Evolutionary conservation across 2,797 vertebrate species (phyloP), one percentile per base, ranked within the genome.

Genomic region (Galagoides demidoff): DNA sequence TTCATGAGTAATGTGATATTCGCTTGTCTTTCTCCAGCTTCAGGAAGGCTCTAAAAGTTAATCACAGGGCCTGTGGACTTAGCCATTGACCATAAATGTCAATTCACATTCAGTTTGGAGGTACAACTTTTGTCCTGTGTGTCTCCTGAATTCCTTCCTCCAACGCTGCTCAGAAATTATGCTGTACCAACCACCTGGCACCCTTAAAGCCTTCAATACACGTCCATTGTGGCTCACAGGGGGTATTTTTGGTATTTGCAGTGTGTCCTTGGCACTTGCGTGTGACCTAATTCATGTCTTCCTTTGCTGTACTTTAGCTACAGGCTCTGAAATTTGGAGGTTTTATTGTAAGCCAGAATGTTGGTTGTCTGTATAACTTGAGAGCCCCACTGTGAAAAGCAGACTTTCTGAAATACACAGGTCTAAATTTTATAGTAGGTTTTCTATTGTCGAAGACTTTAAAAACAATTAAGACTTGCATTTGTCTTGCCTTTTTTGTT

Each of bases 271-370:
- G 45, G 64, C 73, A 34, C 20, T 39, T 66, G 7, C 0, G 0
- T 52, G 39, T 37, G 31, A 49, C 79, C 57, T 52, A 0, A 74
- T 57, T 89, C 81, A 55, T 5, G 3, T 57, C 34, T 88, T 79
- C 19, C 83, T 82, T 64, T 92, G 34, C 63, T 49, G 29, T 82
- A 66, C 25, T 61, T 2, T 85, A 23, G 78, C 37, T 82, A 5
- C 17, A 73, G 22, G 49, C 66, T 89, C 43, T 61, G 34, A 81
- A 82, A 77, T 73, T 52, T 2, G 7, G 31, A 66, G 57, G 23
- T 66, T 85, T 96, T 73, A 59, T 82, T 90, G 95, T 79, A 59
- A 83, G 45, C 39, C 19, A 61, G 59, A 76, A 68, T 68, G 59
- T 73, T 66, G 43, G 17, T 89, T 57, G 12, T 43, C 45, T 29